Evolutionary conservation across 2,797 vertebrate species (phyloP), one percentile per base, ranked within the genome.

Genomic region (Oceanodroma leucorhoa): DNA sequence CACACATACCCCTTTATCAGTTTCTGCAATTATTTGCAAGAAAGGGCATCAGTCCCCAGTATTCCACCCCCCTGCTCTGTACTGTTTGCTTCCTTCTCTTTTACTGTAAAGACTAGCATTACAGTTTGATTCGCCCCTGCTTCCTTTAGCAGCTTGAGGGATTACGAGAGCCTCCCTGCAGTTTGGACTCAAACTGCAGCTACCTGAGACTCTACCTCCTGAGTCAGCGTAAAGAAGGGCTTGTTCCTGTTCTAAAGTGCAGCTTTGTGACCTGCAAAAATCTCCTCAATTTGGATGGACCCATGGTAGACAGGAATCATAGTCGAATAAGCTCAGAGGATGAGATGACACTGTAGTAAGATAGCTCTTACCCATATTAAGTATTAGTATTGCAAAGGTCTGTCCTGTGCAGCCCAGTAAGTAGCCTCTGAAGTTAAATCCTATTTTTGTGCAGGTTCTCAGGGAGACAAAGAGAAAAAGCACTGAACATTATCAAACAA

Each of bases 401-500:
- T 67, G 67, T 82, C 61, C 40, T 40, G 21, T 41, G 45, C 77
- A 81, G 34, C 62, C 20, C 64, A 38, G 24, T 36, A 54, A 72
- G 55, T n/a, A 90, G 73, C 50, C 61, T 88, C 85, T 85, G 23
- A 71, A 88, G 41, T 80, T 83, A 60, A 83, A 86, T 27, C 50
- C 20, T 36, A 22, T 26, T 92, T 93, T 80, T 89, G n/a, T 73
- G 51, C 60, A 57, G 38, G 40, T 87, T 92, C 48, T 80, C 4
- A 1, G 80, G 48, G 83, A 93, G 61, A 93, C 65, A 95, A 92
- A 89, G 78, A 67, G 66, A 75, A 67, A 90, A 94, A 86, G 40
- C 70, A 82, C n/a, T 77, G 71, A 85, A 85, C 43, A 13, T 76
- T 92, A 91, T 66, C 66, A 76, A 93, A 57, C 66, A 89, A 83